Evolutionary conservation across 2,888 invertebrate species (phyloP).

Genomic region (Embidobia sp.): DNA sequence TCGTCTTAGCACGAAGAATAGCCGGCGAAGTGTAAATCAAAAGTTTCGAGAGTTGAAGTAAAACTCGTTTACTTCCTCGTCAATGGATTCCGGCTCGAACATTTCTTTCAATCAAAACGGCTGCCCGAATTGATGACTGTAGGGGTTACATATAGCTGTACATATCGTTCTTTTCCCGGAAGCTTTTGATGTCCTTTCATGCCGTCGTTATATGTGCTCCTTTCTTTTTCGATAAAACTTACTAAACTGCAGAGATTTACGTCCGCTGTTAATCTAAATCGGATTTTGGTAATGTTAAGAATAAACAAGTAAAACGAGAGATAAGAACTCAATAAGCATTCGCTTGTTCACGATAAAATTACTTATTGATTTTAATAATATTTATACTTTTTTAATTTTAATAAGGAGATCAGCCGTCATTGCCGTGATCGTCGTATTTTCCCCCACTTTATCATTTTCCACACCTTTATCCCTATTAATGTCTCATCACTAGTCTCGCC

Average conservation of each 20-base stretch:
- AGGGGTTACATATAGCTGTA: conserved; percentile 35
- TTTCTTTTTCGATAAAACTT: conserved; percentile 51
- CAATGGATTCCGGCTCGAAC: conserved; percentile 47
- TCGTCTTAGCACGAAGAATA: conserved; percentile 23
- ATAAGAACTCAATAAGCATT: background rate
- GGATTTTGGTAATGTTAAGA: conserved; percentile 24
- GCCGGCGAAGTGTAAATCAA: conserved; percentile 37
- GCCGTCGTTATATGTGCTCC: conserved; percentile 48
- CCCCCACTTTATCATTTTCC: too few relatives aligned
- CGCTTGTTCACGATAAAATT: too few relatives aligned
- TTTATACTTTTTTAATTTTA: too few relatives aligned
- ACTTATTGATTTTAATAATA: too few relatives aligned
- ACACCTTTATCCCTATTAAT: too few relatives aligned
- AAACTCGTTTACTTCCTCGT: conserved; percentile 53
- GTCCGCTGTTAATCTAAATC: conserved; percentile 51
- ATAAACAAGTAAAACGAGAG: background rate
- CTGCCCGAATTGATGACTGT: conserved; percentile 39
- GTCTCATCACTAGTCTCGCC: too few relatives aligned
- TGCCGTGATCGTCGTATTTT: too few relatives aligned
- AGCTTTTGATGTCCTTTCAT: conserved; percentile 59
- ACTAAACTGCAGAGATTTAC: conserved; percentile 45
- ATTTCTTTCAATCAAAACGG: conserved; percentile 58
- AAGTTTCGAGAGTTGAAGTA: conserved; percentile 46
- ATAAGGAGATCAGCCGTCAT: too few relatives aligned
- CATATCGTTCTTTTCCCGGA: conserved; percentile 44